Evolutionary conservation across 2,888 invertebrate species (phyloP), one percentile per base, ranked within the genome.

Genomic region (Dendrolimus houi): DNA sequence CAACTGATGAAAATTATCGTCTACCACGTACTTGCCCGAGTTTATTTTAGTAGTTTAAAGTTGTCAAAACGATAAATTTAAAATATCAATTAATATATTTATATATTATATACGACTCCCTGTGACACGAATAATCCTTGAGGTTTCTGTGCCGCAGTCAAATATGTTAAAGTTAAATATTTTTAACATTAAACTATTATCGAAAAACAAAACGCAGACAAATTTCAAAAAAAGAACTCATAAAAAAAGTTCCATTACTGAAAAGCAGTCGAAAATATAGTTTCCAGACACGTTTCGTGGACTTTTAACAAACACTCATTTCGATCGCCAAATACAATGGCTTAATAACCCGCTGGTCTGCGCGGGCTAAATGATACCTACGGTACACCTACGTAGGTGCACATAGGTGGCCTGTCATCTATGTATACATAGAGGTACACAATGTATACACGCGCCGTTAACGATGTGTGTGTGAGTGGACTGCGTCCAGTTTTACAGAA

Each of bases 251-350:
- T 47, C 47, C 47, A 6, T 47, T 47, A 12, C 9, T 47, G 47
- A 47, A 12, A 10, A 47, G 29, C 47, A 54, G 54, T 59, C 63
- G 62, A 62, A 60, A 63, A 64, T 60, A 60, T 58, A 58, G 54
- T 58, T 56, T 70, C 71, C 83, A 82, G 84, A 83, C 82, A 77
- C 78, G 77, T 77, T 74, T 55, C 53, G 55, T 53, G 52, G 56
- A 55, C 58, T 58, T 55, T 55, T 17, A 29, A 53, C 76, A 79
- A 82, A 82, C 78, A 80, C 87, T 88, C 87, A 89, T 89, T 90
- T 87, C 87, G 85, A 90, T 89, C 85, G 86, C 87, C 83, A 89
- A 89, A 89, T 89, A 90, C 89, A 89, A 90, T 89, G 89, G 88
- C 47, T 88, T 90, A 90, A 89, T 90, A 89, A 87, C 88, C 87